Evolutionary conservation across 2,888 invertebrate species (phyloP).

Genomic region (Cheilosia vulpina): DNA sequence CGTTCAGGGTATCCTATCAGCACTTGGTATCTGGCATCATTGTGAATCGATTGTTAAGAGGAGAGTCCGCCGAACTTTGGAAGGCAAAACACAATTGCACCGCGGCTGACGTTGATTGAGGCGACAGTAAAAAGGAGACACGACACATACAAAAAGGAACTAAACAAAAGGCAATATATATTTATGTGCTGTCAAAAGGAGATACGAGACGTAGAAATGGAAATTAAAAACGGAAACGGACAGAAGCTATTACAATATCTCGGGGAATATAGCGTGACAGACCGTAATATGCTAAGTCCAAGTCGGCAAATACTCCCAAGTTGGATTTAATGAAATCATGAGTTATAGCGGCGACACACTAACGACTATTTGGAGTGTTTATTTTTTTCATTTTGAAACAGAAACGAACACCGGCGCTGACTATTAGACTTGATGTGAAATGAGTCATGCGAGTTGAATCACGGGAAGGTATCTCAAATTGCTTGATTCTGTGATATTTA

Average conservation of each 20-base stretch:
- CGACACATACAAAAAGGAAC: slow-evolving; percentile 21
- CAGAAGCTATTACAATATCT: slow-evolving; percentile 54
- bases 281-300: slow-evolving; percentile 52
- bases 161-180: slow-evolving; percentile 41
- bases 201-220: slow-evolving; percentile 44
- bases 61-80: slow-evolving; percentile 16
- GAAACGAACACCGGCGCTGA: background rate
- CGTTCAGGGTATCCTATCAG: slow-evolving; percentile 32
- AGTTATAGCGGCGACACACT: slow-evolving; percentile 26
- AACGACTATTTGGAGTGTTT: slow-evolving; percentile 3
- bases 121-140: slow-evolving; percentile 65
- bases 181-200: slow-evolving; percentile 24
- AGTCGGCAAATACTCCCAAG: slow-evolving; percentile 41
- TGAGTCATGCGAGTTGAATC: slow-evolving; percentile 15
- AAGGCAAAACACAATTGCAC: slow-evolving; percentile 62
- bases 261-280: slow-evolving; percentile 59
- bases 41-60: slow-evolving; percentile 57
- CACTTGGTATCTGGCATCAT: slow-evolving; percentile 59
- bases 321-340: slow-evolving; percentile 55
- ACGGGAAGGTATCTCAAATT: background rate
- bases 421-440: background rate
- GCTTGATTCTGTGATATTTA: background rate
- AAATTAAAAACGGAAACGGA: slow-evolving; percentile 70
- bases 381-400: background rate
- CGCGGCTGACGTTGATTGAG: slow-evolving; percentile 58